These are phyloP conservation scores for Grammomys surdaster DNA, from an alignment of 2,113 vertebrate species.

Conservation along the genomic window DNA sequence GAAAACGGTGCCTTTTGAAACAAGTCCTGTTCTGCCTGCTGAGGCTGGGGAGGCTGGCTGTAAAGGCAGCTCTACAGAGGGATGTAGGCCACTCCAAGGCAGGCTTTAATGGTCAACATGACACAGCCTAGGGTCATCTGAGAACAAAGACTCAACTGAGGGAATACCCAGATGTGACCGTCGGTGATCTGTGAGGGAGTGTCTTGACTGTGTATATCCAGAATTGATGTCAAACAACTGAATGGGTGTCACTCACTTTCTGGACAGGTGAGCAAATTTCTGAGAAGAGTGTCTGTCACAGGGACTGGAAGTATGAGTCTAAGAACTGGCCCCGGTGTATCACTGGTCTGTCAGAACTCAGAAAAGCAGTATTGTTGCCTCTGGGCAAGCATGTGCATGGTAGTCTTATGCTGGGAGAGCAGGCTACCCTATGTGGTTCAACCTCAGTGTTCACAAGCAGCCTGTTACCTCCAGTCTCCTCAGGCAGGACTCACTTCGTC, in stretches of 20 bases:
- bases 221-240: background rate
- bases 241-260: background rate
- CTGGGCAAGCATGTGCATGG: background rate
- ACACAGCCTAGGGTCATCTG: background rate
- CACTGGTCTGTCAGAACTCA: background rate
- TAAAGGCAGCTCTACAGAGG: background rate
- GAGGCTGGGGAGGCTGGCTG: rapidly evolving
- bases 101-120: background rate
- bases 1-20: background rate
- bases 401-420: background rate
- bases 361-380: background rate
- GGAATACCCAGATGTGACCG: background rate
- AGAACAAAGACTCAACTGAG: background rate
- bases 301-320: background rate
- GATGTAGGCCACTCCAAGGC: rapidly evolving
- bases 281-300: rapidly evolving
- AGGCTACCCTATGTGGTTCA: rapidly evolving
- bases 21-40: background rate
- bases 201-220: background rate
- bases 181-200: background rate
- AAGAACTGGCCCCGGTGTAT: background rate
- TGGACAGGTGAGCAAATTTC: background rate
- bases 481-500: background rate
- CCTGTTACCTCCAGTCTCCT: rapidly evolving
- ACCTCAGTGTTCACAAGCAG: background rate